Evolutionary conservation across 1,140 invertebrate species (phyloP).

Genomic region (Drosophila sp.): DNA sequence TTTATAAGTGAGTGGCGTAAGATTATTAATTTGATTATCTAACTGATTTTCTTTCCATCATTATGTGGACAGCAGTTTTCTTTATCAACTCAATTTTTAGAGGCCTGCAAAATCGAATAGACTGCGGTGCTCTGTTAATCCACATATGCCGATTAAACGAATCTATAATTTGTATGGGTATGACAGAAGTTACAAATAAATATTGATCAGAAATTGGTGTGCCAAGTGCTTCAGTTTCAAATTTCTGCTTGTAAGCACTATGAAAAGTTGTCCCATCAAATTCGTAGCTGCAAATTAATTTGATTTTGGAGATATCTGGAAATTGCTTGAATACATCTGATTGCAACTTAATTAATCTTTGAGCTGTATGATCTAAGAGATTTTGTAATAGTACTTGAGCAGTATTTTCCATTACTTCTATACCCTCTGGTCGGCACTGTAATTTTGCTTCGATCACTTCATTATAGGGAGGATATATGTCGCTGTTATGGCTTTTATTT

Average conservation of each 20-base stretch:
- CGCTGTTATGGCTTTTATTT: slow-evolving; percentile 23
- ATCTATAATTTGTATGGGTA: slow-evolving; percentile 36
- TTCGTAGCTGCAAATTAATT: slow-evolving; percentile 38
- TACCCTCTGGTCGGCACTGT: no score
- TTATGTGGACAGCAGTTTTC: slow-evolving; percentile 14
- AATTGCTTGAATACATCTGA: slow-evolving; percentile 22
- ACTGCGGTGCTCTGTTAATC: slow-evolving; percentile 25
- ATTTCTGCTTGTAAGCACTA: slow-evolving; percentile 2
- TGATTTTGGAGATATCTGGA: slow-evolving; percentile 18
- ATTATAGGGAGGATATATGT: slow-evolving; percentile 21
- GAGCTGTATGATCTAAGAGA: slow-evolving; percentile 36
- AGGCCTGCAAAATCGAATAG: slow-evolving; percentile 31
- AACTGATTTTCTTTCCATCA: slow-evolving; percentile 13
- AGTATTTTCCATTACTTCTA: slow-evolving; percentile 19
- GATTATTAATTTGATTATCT: background rate
- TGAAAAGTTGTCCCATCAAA: slow-evolving; percentile 37
- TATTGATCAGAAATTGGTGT: slow-evolving; percentile 32
- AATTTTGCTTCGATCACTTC: slow-evolving; percentile 12
- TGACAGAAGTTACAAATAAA: slow-evolving; percentile 41
- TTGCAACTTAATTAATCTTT: slow-evolving; percentile 29
- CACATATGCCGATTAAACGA: slow-evolving; percentile 26
- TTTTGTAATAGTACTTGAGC: slow-evolving; percentile 31
- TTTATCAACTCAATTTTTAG: slow-evolving; percentile 34
- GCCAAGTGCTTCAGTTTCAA: slow-evolving; percentile 20
- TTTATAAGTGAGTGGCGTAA: background rate